Base-by-base conservation (phyloP, 2,113 vertebrate species). In the Geococcyx californianus region DNA sequence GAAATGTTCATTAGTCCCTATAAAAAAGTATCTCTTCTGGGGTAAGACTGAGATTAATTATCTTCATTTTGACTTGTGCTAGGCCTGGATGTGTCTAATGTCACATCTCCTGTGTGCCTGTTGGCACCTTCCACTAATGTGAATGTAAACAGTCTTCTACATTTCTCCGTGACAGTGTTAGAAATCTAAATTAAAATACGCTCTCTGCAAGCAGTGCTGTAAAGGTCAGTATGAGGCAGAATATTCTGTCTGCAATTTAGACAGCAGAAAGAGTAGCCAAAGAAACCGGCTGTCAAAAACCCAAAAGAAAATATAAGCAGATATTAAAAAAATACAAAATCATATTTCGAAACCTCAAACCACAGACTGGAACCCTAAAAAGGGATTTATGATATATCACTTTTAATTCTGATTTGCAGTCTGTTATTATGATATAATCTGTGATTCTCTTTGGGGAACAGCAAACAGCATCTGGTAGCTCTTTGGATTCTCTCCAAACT, bases 381-480 rank as follows among this genome's bases (percentile, higher is more conserved):
- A 84, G 36, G 52, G 34, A 72, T 95, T 73, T 81, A 58, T 81
- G 63, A 51, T 75, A 38, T 74, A 82, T 92, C 49, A 34, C 74
- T 82, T 74, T 54, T 89, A 84, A 83, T 93, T 84, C 80, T 90
- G 84, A 86, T 88, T 84, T 93, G 68, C 84, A 76, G 60, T 83
- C 90, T 96, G 72, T 96, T 88, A 93, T 96, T 94, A 84, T 42
- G 82, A 93, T 89, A 91, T 81, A 66, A 92, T 96, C 89, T 83
- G 62, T 80, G 60, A 25, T 84, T 90, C 62, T 94, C 90, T 87
- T 92, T 8, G 18, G 92, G 88, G 93, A 94, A 76, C 64, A 74
- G 87, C 76, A 95, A 93, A 74, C 60, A 93, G 77, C 82, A 95
- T 95, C 94, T 97, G 95, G 90, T 94, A 68, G 81, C 69, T 94